These are phyloP conservation scores for Panurus biarmicus DNA, from an alignment of 2,113 vertebrate species.

Conservation along the genomic window DNA sequence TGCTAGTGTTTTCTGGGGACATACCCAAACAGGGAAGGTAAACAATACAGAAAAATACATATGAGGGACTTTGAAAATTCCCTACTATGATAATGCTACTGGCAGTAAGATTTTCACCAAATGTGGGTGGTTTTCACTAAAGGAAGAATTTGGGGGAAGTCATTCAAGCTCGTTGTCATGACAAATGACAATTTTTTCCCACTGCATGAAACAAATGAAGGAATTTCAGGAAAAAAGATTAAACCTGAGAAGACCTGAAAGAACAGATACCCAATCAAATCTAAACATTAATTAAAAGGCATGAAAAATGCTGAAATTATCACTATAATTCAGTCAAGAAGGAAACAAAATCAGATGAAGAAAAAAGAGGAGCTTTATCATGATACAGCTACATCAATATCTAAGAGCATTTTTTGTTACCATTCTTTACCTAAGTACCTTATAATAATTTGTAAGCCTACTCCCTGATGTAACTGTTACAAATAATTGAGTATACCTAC, in stretches of 20 bases:
- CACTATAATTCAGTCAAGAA: not conserved
- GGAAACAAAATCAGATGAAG: not conserved
- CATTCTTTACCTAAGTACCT: not conserved
- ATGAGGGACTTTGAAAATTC: not conserved
- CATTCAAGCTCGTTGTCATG: not conserved
- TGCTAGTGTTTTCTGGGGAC: not conserved
- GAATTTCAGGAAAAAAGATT: not conserved
- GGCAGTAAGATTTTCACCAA: not conserved
- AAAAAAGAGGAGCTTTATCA: not conserved
- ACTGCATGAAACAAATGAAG: not conserved
- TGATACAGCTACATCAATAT: not conserved
- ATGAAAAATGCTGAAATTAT: not conserved
- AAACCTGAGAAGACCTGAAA: not conserved
- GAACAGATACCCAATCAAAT: not conserved
- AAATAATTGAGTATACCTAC: not conserved
- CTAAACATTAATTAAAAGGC: not conserved
- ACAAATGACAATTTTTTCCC: not conserved
- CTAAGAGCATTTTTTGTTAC: not conserved
- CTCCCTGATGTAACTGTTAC: not conserved
- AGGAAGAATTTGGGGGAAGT: not conserved
- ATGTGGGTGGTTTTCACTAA: not conserved
- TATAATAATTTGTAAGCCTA: not conserved
- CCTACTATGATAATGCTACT: not conserved
- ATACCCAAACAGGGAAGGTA: not conserved
- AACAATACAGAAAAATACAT: not conserved